Percentiles rank a stretch among this genome's conserved stretches.
These are phyloP conservation scores for Pluvialis apricaria DNA, from an alignment of 2,113 vertebrate genomes.

Conservation along the genomic window DNA sequence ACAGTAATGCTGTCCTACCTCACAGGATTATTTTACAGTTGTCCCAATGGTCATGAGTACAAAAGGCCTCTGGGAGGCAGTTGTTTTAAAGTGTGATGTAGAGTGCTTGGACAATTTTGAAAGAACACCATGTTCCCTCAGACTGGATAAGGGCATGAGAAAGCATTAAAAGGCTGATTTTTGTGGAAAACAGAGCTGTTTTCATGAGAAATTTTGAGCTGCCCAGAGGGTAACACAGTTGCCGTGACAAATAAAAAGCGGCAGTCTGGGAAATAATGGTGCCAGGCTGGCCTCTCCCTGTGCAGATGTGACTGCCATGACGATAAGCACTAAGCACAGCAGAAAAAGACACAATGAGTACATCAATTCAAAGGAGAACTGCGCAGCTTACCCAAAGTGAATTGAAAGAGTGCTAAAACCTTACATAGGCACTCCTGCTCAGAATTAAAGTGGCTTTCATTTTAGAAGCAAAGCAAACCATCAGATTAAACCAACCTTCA, in stretches of 20 bases:
- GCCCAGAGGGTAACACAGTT: background rate
- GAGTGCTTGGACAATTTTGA: background rate
- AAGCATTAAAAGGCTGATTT: slow-evolving; percentile 6
- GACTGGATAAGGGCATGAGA: background rate
- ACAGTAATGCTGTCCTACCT: background rate
- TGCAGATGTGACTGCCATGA: background rate
- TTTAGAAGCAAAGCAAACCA: background rate
- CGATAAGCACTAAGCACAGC: background rate
- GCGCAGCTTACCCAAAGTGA: background rate
- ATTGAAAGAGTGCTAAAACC: background rate
- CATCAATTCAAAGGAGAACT: background rate
- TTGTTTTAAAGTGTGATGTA: background rate
- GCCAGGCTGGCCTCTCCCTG: slow-evolving; percentile 15
- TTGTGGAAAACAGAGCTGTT: slow-evolving; percentile 26
- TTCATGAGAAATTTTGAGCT: background rate
- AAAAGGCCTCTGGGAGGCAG: background rate
- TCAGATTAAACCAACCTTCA: background rate
- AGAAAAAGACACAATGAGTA: background rate
- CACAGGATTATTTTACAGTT: background rate
- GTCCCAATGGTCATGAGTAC: background rate
- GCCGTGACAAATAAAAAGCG: background rate
- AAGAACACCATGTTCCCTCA: background rate
- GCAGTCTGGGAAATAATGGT: slow-evolving; percentile 16
- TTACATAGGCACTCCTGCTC: background rate
- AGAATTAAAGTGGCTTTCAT: background rate